Evolutionary conservation across 2,797 vertebrate genomes (phyloP).

Genomic region (Philypnodon macrostomus): DNA sequence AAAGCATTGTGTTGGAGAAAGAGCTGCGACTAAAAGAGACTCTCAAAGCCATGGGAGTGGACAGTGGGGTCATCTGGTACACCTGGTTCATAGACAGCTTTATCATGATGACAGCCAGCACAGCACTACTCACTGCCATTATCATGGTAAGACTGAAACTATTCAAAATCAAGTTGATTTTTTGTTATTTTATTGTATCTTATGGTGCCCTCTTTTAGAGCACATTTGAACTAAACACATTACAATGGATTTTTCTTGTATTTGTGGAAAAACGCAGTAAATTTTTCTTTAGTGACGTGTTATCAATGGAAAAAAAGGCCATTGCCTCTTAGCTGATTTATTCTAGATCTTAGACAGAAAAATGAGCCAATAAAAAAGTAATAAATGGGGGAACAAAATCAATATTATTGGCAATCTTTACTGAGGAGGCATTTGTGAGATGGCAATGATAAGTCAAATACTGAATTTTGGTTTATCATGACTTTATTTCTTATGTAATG

Average conservation of each 20-base stretch:
- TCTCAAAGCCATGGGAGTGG: constrained; percentile 86
- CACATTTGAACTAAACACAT: neutral
- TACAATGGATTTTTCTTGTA: neutral
- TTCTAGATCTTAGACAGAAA: too few species aligned
- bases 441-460: too few species aligned
- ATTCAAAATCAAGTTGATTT: neutral
- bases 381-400: too few species aligned
- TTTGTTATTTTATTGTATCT: neutral
- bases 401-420: too few species aligned
- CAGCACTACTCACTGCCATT: constrained; percentile 82
- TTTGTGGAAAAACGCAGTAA: too few species aligned
- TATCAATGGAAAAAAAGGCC: too few species aligned
- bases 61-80: constrained; percentile 88
- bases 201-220: constrained; percentile 58
- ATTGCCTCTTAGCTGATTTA: too few species aligned
- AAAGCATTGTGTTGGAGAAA: constrained; percentile 91
- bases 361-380: too few species aligned
- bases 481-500: too few species aligned
- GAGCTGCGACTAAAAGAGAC: constrained; percentile 90
- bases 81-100: constrained; percentile 95
- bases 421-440: too few species aligned
- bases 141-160: constrained; percentile 72
- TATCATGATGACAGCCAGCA: constrained; percentile 84
- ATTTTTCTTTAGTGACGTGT: too few species aligned
- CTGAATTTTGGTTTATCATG: too few species aligned